Conservation (phyloP, 2,113 vertebrate species). For the Amazona guildingii region DNA sequence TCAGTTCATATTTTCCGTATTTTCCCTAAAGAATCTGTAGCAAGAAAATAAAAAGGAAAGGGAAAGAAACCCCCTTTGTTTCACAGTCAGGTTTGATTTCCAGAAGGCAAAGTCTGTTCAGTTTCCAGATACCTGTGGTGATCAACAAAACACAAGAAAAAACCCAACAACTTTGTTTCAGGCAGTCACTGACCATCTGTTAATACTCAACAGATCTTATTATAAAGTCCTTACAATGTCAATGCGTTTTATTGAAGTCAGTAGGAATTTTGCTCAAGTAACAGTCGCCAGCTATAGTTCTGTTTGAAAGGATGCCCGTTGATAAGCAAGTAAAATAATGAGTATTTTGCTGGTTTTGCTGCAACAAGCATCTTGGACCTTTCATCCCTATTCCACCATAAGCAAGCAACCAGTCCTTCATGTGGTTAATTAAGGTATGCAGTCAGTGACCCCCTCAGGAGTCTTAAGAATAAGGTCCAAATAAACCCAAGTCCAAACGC, state of each 20-base stretch:
- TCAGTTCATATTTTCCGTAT: not conserved
- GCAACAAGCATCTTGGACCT: constrained; percentile 23
- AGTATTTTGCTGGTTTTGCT: constrained; percentile 29
- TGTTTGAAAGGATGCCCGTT: not conserved
- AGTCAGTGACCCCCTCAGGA: not conserved
- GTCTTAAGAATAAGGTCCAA: not conserved
- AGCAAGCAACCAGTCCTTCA: not conserved
- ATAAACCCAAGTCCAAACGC: not conserved
- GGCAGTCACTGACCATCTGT: constrained; percentile 68
- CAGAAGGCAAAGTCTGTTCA: constrained; percentile 61
- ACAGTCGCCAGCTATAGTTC: not conserved
- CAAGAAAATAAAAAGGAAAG: not conserved
- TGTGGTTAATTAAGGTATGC: constrained; percentile 24
- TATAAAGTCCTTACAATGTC: constrained; percentile 56
- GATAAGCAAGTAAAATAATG: constrained; percentile 52
- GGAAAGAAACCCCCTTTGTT: constrained; percentile 22
- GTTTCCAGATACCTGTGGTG: constrained; percentile 67
- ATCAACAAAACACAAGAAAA: constrained; percentile 53
- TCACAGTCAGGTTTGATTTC: constrained; percentile 49
- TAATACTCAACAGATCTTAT: constrained; percentile 68
- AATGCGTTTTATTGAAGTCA: constrained; percentile 46
- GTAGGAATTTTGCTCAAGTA: constrained; percentile 61
- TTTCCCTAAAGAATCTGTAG: constrained; percentile 3
- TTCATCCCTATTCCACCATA: constrained; percentile 24
- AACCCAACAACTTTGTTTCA: constrained; percentile 62